phyloP scores from a whole-genome alignment of 2,888 invertebrate species.

The Brachyptera risi region DNA sequence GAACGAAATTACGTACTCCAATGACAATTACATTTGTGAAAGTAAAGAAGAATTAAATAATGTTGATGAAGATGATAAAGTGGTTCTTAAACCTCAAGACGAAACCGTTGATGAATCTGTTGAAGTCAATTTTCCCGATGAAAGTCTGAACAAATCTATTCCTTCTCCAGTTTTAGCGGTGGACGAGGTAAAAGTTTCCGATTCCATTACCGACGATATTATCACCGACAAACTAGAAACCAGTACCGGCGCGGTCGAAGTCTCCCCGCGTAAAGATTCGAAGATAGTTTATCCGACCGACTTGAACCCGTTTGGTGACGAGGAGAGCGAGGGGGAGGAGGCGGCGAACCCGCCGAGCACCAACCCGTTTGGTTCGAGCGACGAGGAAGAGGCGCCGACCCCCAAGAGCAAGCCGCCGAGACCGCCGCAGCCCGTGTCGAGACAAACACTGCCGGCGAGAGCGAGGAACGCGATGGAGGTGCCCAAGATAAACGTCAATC shows the following conservation, averaged over 20 bases:
- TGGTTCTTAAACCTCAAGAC: neutral
- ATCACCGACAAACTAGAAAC: too few relatives aligned
- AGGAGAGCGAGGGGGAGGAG: constrained; percentile 42
- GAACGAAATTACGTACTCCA: too few relatives aligned
- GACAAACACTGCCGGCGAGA: neutral
- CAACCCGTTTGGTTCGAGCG: constrained; percentile 68
- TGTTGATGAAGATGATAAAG: constrained; percentile 1
- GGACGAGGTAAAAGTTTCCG: neutral
- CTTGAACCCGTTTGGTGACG: constrained; percentile 77
- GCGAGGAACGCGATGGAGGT: constrained; percentile 30
- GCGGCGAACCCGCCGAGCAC: constrained; percentile 48
- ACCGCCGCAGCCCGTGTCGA: constrained; percentile 6
- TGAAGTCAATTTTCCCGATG: neutral
- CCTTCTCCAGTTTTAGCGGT: too few relatives aligned
- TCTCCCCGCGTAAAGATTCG: neutral
- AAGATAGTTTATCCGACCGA: constrained; percentile 63
- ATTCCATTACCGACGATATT: neutral
- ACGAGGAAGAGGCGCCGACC: constrained; percentile 54
- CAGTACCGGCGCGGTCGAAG: too few relatives aligned
- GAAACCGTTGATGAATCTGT: neutral
- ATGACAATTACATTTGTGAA: too few relatives aligned
- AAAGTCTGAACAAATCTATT: neutral
- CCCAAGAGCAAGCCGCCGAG: constrained; percentile 40
- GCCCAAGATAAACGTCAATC: constrained; percentile 57
- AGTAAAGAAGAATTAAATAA: constrained; percentile 20